These are phyloP conservation scores for Stigmatopora argus DNA, from an alignment of 2,113 vertebrate genomes.

Conservation along the genomic window DNA sequence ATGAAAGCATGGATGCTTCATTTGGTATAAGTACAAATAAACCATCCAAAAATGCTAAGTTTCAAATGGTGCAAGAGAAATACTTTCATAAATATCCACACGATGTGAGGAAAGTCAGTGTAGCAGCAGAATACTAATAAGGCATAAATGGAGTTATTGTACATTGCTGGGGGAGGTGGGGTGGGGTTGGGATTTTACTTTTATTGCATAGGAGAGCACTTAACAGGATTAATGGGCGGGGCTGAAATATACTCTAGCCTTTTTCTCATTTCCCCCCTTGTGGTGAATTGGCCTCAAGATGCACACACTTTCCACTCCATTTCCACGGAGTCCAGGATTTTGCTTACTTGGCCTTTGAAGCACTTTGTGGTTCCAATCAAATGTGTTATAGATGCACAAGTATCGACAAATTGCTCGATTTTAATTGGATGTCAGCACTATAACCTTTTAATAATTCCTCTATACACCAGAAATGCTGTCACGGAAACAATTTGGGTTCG, in stretches of 20 bases:
- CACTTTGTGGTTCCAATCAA: neutral
- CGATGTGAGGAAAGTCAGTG: conserved; percentile 37
- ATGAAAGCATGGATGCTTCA: neutral
- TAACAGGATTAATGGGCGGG: conserved; percentile 64
- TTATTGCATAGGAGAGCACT: conserved; percentile 63
- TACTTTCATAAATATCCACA: conserved; percentile 11
- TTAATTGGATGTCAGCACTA: neutral
- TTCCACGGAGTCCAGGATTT: neutral
- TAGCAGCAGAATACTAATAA: conserved; percentile 60
- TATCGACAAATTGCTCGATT: neutral
- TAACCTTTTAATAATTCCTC: neutral
- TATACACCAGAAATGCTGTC: neutral
- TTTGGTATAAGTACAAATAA: neutral
- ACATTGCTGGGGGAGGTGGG: conserved; percentile 29
- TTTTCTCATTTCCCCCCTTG: conserved; percentile 1
- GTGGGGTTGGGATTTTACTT: conserved; percentile 34
- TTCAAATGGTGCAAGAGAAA: neutral
- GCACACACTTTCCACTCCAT: conserved; percentile 13
- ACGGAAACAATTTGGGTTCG: neutral
- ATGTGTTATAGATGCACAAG: neutral
- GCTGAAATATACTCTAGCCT: conserved; percentile 18
- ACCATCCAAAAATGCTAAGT: neutral
- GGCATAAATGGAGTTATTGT: conserved; percentile 54
- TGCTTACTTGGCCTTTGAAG: neutral
- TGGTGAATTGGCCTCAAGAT: neutral